Base-by-base conservation (phyloP, 2,888 invertebrate genomes). In the Leucophenga montana region DNA sequence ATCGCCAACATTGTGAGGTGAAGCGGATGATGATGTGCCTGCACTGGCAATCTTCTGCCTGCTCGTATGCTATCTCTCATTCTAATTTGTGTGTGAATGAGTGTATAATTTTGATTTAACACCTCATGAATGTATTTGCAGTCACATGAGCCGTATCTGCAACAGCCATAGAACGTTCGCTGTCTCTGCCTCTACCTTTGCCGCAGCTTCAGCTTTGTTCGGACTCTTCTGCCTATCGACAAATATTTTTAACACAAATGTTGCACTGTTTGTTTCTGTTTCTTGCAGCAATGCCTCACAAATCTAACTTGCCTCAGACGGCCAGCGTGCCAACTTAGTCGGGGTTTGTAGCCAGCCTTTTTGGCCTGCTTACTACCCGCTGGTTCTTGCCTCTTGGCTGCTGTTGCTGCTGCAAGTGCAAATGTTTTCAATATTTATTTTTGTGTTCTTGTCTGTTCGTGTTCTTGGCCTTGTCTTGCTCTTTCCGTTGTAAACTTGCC, bases 41-140 rank as follows among this genome's bases (percentile, higher is more conserved):
- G 50, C 56, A 22, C 20, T 27, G 27, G 5, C n/a, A 50, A 67
- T 67, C 67, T 11, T 22, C 57, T 46, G 39, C n/a, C 33, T 64
- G 22, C 50, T 54, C 39, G 44, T 39, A 20, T 48, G 61, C 57
- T 54, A 67, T 66, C 69, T 48, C 59, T 27, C 66, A 39, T 16
- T 73, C 71, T 73, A 76, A 78, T 73, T 76, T 78, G 75, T 76
- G 74, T 73, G 75, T 77, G 75, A 74, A 77, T 76, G 13, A 16
- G 18, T 16, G 14, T 16, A 78, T 77, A 78, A 75, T 74, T 77
- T 74, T 77, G 76, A 73, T 75, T 75, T 73, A 76, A 76, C 78
- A 72, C 70, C 67, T 71, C 59, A 57, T 50, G 59, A n/a, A 59
- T 18, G 59, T 50, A 16, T 50, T 16, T 50, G 50, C n/a, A 18